A percentile compares a stretch with the other conserved stretches of the same genome.
phyloP scores from a whole-genome alignment of 2,888 invertebrate species.

The Cephus rjabovi region DNA sequence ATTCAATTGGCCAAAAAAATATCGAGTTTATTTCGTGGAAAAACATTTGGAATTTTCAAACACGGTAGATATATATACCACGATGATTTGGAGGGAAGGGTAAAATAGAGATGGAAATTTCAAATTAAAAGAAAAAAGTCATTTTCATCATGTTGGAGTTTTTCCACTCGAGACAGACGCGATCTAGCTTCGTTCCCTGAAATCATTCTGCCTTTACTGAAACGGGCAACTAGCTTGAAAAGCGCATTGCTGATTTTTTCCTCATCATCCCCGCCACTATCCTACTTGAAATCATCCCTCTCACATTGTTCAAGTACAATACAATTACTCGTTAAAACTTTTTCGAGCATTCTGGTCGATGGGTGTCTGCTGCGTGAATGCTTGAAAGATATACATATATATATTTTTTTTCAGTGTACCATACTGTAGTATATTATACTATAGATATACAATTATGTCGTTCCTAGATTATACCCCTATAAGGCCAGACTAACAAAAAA shows the following conservation, averaged over 20 bases:
- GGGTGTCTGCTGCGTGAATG: neutral
- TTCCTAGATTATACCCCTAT: neutral
- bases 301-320: neutral
- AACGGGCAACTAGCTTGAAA: neutral
- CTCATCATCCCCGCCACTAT: neutral
- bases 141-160: neutral
- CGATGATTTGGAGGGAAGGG: neutral
- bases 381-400: neutral
- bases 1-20: no score
- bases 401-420: neutral
- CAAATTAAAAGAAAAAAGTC: neutral
- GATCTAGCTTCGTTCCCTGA: neutral
- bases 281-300: neutral
- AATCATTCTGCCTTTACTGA: neutral
- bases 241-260: neutral
- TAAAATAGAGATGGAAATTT: neutral
- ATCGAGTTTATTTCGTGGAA: no score
- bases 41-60: neutral
- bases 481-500: neutral
- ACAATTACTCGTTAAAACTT: constrained; percentile 40
- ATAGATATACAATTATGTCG: neutral
- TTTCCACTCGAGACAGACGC: neutral
- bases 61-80: neutral
- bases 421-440: neutral
- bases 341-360: constrained; percentile 29